Percentiles rank a stretch among this genome's conserved stretches.
These are phyloP conservation scores for Busseola fusca DNA, from an alignment of 2,888 invertebrate species.

Conservation along the genomic window DNA sequence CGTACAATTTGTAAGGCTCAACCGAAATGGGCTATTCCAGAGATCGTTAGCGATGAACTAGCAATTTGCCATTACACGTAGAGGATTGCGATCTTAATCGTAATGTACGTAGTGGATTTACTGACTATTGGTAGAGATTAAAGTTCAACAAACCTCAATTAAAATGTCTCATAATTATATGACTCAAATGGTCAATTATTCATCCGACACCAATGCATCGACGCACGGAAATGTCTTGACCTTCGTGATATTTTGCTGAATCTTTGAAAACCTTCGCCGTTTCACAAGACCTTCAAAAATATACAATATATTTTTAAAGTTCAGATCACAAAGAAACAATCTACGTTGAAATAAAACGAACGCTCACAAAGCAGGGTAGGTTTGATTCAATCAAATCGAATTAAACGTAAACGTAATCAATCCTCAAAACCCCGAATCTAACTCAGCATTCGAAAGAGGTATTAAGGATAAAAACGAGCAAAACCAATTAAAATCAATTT, in stretches of 20 bases:
- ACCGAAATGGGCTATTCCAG: slow-evolving; percentile 55
- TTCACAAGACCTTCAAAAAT: neutral
- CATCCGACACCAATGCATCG: no score
- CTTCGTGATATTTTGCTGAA: neutral
- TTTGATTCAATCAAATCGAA: slow-evolving; percentile 21
- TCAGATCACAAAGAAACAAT: neutral
- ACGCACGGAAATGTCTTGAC: neutral
- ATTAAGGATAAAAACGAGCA: slow-evolving; percentile 50
- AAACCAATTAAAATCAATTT: slow-evolving; percentile 62
- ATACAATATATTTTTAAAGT: neutral
- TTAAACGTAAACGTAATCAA: slow-evolving; percentile 27
- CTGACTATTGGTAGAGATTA: slow-evolving; percentile 43
- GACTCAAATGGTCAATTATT: neutral
- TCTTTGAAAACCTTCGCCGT: neutral
- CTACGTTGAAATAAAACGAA: slow-evolving; percentile 1
- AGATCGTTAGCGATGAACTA: slow-evolving; percentile 54
- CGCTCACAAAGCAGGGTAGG: neutral
- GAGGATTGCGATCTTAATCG: slow-evolving; percentile 57
- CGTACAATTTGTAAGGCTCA: slow-evolving; percentile 58
- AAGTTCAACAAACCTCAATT: slow-evolving; percentile 35
- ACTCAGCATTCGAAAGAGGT: slow-evolving; percentile 38
- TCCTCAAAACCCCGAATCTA: slow-evolving; percentile 30
- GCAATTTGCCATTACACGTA: slow-evolving; percentile 56
- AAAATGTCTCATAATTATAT: no score
- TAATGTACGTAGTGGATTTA: slow-evolving; percentile 46